Conservation (phyloP, 37 sponge, comb jelly and placozoan species). For the Lycopodina hypogea region DNA sequence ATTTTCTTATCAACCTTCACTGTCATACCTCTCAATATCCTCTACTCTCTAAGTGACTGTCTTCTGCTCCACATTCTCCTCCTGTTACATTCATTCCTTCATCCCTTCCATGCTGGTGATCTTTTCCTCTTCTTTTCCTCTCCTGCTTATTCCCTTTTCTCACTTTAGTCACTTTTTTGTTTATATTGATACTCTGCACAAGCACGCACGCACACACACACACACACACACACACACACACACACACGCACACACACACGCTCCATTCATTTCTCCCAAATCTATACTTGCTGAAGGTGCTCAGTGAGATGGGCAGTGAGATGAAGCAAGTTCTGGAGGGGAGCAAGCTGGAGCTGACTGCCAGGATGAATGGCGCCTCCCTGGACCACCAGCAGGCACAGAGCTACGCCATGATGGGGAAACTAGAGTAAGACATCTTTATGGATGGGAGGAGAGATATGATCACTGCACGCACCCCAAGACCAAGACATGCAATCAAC, state of each 20-base stretch:
- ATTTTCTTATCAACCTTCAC: no score
- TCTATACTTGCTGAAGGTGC: neutral
- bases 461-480: neutral
- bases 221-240: no score
- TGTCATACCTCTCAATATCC: neutral
- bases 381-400: constrained; percentile 8
- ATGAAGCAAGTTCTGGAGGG: constrained; percentile 14
- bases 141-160: neutral
- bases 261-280: no score
- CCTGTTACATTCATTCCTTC: neutral
- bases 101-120: neutral
- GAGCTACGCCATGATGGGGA: constrained; percentile 26
- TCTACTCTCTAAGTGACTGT: neutral
- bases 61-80: no score
- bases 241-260: no score
- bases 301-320: constrained; percentile 6
- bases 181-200: no score
- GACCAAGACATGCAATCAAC: neutral
- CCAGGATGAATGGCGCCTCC: neutral
- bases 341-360: constrained; percentile 1
- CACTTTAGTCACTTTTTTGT: no score
- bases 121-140: neutral
- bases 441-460: no score
- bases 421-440: constrained; percentile 37
- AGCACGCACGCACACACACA: no score